phyloP scores from a whole-genome alignment of 2,888 invertebrate species.

The Drosophila subquinaria region DNA sequence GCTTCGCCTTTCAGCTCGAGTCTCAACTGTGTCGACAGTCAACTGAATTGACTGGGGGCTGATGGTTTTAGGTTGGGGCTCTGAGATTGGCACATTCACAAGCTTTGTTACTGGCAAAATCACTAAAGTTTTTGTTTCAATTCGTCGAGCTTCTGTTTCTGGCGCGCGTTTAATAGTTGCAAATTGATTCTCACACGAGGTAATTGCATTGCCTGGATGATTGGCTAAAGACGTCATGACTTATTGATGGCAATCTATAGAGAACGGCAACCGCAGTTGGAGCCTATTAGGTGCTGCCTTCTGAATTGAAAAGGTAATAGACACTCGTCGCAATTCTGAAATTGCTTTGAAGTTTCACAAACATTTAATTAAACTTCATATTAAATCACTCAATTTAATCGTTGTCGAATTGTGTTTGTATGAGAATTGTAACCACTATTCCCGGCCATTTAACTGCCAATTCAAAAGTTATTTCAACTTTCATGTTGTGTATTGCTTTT shows the following conservation, averaged over 20 bases:
- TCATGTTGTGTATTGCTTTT: slow-evolving; percentile 15
- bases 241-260: slow-evolving; percentile 41
- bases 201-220: slow-evolving; percentile 54
- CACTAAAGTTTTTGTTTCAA: slow-evolving; percentile 49
- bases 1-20: slow-evolving; percentile 15
- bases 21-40: slow-evolving; percentile 23
- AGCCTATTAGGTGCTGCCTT: slow-evolving; percentile 10
- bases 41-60: slow-evolving; percentile 4
- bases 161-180: slow-evolving; percentile 76
- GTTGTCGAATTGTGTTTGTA: slow-evolving; percentile 8
- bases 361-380: slow-evolving; percentile 2
- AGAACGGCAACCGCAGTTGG: slow-evolving; percentile 10
- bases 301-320: neutral
- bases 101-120: slow-evolving; percentile 43
- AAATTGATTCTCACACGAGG: slow-evolving; percentile 75
- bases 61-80: slow-evolving; percentile 15
- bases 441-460: slow-evolving; percentile 47
- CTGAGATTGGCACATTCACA: slow-evolving; percentile 54
- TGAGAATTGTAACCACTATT: slow-evolving; percentile 17
- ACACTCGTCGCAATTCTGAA: neutral
- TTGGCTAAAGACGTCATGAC: slow-evolving; percentile 45
- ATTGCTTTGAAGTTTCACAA: slow-evolving; percentile 1
- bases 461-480: slow-evolving; percentile 30
- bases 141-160: slow-evolving; percentile 55
- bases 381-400: slow-evolving; percentile 1